Evolutionary conservation across 2,888 invertebrate genomes (phyloP).

Genomic region (Campaea margaritaria): DNA sequence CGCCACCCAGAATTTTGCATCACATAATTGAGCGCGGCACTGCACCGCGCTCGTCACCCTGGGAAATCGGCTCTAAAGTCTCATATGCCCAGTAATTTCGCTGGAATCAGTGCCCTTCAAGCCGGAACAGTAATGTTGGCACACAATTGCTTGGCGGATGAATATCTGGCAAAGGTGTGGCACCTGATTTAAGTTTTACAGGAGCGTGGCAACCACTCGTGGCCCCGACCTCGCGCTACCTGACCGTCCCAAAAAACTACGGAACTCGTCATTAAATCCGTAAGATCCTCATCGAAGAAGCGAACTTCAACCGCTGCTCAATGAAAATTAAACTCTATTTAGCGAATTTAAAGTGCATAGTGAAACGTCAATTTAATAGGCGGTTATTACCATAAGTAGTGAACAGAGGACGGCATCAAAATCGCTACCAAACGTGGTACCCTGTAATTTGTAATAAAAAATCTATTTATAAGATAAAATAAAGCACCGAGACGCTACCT

Average conservation of each 20-base stretch:
- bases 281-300: slow-evolving; percentile 43
- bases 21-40: too few relatives aligned
- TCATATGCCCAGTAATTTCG: too few relatives aligned
- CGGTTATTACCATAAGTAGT: slow-evolving; percentile 64
- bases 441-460: slow-evolving; percentile 85
- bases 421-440: slow-evolving; percentile 84
- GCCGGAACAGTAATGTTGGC: too few relatives aligned
- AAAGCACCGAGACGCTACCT: slow-evolving; percentile 81
- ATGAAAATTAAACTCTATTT: slow-evolving; percentile 71
- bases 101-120: too few relatives aligned
- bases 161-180: too few relatives aligned
- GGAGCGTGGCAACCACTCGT: slow-evolving; percentile 19
- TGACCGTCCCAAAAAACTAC: slow-evolving; percentile 65
- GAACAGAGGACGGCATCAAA: slow-evolving; percentile 67
- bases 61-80: too few relatives aligned
- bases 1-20: too few relatives aligned
- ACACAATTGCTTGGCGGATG: too few relatives aligned
- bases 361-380: slow-evolving; percentile 53
- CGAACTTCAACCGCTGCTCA: slow-evolving; percentile 38
- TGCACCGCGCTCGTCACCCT: too few relatives aligned
- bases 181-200: background rate
- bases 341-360: slow-evolving; percentile 68
- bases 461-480: slow-evolving; percentile 85
- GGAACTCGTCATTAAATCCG: slow-evolving; percentile 70
- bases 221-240: slow-evolving; percentile 60